Percentiles rank a stretch among this genome's conserved stretches.
Conservation (phyloP, 1,140 invertebrate genomes). For the Drosophila rhopaloa region DNA sequence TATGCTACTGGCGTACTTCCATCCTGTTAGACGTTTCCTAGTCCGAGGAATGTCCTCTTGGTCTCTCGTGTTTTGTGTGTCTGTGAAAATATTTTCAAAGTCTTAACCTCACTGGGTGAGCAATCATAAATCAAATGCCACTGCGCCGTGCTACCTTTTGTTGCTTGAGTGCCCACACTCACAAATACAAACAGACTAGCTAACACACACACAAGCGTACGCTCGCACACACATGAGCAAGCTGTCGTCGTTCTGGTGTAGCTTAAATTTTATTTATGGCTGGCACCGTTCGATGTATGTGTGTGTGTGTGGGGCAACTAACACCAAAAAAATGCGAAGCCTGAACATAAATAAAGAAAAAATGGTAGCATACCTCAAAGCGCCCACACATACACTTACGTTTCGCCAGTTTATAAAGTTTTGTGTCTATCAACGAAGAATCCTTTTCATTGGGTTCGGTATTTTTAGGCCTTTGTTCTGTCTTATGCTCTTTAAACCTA, state of each 20-base stretch:
- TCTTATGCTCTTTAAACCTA: slow-evolving; percentile 4
- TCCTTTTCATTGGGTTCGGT: slow-evolving; percentile 22
- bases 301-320: slow-evolving; percentile 19
- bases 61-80: slow-evolving; percentile 61
- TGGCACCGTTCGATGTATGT: slow-evolving; percentile 45
- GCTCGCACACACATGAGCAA: slow-evolving; percentile 24
- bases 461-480: slow-evolving; percentile 9
- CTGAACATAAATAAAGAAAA: slow-evolving; percentile 56
- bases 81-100: slow-evolving; percentile 82
- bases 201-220: slow-evolving; percentile 8
- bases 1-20: slow-evolving; percentile 18
- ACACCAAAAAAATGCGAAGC: slow-evolving; percentile 32
- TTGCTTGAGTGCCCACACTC: slow-evolving; percentile 71
- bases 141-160: slow-evolving; percentile 72
- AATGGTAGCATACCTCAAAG: slow-evolving; percentile 38
- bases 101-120: slow-evolving; percentile 80
- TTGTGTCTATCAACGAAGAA: slow-evolving; percentile 53
- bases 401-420: slow-evolving; percentile 36
- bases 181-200: slow-evolving; percentile 18
- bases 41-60: slow-evolving; percentile 40
- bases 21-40: slow-evolving; percentile 14
- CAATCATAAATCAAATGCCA: slow-evolving; percentile 81
- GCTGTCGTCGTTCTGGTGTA: slow-evolving; percentile 70
- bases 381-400: slow-evolving; percentile 1
- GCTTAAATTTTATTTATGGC: slow-evolving; percentile 82